Percentiles rank a stretch among this genome's conserved stretches.
These are phyloP conservation scores for Toxotes chatareus DNA, from an alignment of 2,113 vertebrate genomes.

Conservation along the genomic window DNA sequence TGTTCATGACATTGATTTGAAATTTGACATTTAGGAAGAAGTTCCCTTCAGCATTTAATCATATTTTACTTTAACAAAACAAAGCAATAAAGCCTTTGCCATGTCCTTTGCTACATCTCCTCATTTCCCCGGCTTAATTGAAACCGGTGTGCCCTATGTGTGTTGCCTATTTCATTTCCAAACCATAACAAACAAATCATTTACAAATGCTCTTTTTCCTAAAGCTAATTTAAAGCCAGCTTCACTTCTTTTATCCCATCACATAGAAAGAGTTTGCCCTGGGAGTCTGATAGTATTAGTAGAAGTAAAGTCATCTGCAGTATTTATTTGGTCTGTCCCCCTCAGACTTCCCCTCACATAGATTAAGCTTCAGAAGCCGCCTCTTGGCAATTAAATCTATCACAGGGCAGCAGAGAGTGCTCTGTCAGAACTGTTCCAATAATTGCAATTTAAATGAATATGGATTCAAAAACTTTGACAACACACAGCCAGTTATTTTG, in stretches of 20 bases:
- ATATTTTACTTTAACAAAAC: slow-evolving; percentile 34
- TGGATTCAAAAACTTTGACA: slow-evolving; percentile 72
- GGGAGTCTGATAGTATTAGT: slow-evolving; percentile 53
- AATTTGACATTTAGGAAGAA: slow-evolving; percentile 50
- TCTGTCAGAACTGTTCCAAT: slow-evolving; percentile 74
- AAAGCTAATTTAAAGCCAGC: slow-evolving; percentile 45
- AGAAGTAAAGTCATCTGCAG: slow-evolving; percentile 62
- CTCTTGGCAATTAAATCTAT: slow-evolving; percentile 79
- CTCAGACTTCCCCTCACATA: slow-evolving; percentile 52
- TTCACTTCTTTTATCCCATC: slow-evolving; percentile 36
- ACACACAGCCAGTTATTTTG: slow-evolving; percentile 54
- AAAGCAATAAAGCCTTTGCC: slow-evolving; percentile 46
- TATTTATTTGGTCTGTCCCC: slow-evolving; percentile 51
- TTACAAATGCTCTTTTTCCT: slow-evolving; percentile 50
- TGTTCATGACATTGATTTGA: slow-evolving; percentile 34
- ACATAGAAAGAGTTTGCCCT: slow-evolving; percentile 30
- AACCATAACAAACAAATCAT: slow-evolving; percentile 62
- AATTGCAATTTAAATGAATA: slow-evolving; percentile 77
- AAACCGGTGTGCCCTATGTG: slow-evolving; percentile 23
- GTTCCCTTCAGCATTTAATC: slow-evolving; percentile 41
- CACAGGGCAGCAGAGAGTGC: slow-evolving; percentile 70
- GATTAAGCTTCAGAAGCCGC: slow-evolving; percentile 70
- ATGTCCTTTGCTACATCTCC: slow-evolving; percentile 34
- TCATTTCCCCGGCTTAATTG: slow-evolving; percentile 50
- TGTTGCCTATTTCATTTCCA: slow-evolving; percentile 46